Conservation (phyloP, 2,797 vertebrate species). For the Enteromius trimaculatus region DNA sequence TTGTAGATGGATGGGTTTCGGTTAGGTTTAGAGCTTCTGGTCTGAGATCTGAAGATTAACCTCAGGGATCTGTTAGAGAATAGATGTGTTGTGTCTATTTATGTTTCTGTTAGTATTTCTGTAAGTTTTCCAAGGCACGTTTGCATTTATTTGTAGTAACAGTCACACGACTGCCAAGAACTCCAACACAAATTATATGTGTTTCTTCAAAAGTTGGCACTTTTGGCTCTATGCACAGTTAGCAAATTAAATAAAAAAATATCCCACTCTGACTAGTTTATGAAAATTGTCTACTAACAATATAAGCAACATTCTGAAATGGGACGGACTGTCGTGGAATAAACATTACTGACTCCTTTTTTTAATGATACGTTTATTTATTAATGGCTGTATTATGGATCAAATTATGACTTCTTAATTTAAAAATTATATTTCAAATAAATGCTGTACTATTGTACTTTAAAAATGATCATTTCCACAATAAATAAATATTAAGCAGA, state of each 20-base stretch:
- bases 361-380: neutral
- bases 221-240: neutral
- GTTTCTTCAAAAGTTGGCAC: neutral
- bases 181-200: neutral
- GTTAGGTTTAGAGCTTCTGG: constrained; percentile 49
- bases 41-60: constrained; percentile 72
- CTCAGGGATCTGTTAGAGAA: constrained; percentile 68
- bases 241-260: neutral
- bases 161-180: constrained; percentile 1
- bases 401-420: neutral
- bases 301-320: neutral
- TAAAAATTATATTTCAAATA: neutral
- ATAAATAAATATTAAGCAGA: neutral
- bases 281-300: neutral
- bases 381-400: neutral
- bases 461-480: neutral
- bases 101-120: neutral
- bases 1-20: constrained; percentile 43
- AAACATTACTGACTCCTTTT: neutral
- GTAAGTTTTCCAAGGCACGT: neutral
- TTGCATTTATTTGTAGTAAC: constrained; percentile 20
- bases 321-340: neutral
- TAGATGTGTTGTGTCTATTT: constrained; percentile 42
- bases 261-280: neutral
- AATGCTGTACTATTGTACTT: neutral